Evolutionary conservation across 2,797 vertebrate species (phyloP).

Genomic region (Gallinago stenura): DNA sequence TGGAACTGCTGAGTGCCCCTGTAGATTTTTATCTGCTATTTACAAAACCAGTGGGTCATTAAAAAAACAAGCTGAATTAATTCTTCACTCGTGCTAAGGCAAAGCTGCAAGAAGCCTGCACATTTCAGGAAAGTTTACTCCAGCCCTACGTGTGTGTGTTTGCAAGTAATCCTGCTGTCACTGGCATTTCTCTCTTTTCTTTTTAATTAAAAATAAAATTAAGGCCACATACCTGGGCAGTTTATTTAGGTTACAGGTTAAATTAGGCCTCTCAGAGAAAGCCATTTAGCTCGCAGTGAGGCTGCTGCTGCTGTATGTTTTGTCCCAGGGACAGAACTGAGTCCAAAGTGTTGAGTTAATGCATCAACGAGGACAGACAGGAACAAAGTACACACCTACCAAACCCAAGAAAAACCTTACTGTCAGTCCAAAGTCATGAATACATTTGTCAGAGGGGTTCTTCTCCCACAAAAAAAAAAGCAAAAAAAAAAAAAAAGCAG

Average conservation of each 20-base stretch:
- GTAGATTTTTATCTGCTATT: neutral
- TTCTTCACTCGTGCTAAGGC: neutral
- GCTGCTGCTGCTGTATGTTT: neutral
- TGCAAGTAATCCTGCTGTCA: neutral
- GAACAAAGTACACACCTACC: neutral
- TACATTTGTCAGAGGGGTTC: neutral
- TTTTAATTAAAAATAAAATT: neutral
- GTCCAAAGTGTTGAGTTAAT: neutral
- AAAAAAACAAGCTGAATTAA: neutral
- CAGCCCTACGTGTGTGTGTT: neutral
- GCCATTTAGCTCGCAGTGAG: neutral
- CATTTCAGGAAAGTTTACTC: accelerated
- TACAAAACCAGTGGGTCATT: neutral
- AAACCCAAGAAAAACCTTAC: neutral
- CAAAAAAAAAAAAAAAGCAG: neutral
- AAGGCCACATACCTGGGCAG: neutral
- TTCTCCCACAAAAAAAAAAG: neutral
- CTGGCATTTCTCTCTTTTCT: neutral
- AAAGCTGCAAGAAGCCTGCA: neutral
- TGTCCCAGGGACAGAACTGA: neutral
- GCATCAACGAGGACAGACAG: neutral
- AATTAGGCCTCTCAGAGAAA: neutral
- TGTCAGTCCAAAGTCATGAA: neutral
- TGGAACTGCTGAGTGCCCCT: neutral
- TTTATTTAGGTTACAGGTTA: neutral